Percentiles rank a stretch among this genome's conserved stretches.
Conservation (phyloP, 2,113 vertebrate species). For the Anseranas semipalmata region DNA sequence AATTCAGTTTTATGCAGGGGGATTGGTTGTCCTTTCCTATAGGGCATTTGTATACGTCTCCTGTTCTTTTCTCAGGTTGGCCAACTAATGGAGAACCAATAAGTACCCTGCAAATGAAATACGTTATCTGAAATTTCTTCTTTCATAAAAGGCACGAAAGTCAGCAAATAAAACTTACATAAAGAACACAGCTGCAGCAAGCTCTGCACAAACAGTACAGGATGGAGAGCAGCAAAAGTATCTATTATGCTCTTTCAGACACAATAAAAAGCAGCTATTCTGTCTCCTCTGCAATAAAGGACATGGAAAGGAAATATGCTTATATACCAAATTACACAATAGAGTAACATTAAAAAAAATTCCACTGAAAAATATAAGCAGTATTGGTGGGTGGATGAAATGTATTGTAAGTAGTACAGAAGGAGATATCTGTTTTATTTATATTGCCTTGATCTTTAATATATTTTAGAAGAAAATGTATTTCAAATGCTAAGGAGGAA, state of each 20-base stretch:
- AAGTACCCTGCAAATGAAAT: constrained; percentile 86
- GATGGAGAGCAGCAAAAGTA: background rate
- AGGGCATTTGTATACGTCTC: constrained; percentile 96
- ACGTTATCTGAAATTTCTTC: background rate
- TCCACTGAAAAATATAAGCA: background rate
- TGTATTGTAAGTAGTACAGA: background rate
- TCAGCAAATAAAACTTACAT: background rate
- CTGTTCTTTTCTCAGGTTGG: constrained; percentile 89
- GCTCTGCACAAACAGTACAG: background rate
- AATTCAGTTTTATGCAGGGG: constrained; percentile 85
- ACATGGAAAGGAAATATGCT: background rate
- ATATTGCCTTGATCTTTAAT: background rate
- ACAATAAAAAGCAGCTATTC: background rate
- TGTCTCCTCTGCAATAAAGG: background rate
- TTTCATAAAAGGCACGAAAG: background rate
- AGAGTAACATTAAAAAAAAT: background rate
- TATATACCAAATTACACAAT: background rate
- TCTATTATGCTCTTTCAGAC: background rate
- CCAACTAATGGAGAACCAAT: constrained; percentile 93
- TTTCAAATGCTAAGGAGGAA: background rate
- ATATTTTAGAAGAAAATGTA: background rate
- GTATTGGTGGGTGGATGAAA: background rate
- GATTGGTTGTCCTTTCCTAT: constrained; percentile 74
- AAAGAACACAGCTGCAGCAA: background rate
- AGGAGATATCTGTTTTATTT: background rate